phyloP scores from a whole-genome alignment of 2,888 invertebrate genomes.

The Deroplatys truncata region DNA sequence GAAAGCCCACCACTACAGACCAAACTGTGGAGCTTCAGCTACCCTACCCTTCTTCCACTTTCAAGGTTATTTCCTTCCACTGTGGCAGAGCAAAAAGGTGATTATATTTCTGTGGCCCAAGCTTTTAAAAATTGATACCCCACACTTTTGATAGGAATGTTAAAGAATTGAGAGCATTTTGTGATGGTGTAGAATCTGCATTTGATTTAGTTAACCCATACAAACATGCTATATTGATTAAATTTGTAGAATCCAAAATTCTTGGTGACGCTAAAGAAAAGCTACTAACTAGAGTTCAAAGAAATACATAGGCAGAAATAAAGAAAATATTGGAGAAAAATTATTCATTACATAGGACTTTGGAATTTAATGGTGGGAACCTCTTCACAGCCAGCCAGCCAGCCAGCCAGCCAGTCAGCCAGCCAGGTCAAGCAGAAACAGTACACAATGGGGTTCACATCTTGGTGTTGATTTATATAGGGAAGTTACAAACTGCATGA shows the following conservation, averaged over 20 bases:
- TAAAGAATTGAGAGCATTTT: neutral
- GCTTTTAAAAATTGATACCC: neutral
- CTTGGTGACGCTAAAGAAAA: neutral
- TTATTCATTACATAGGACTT: neutral
- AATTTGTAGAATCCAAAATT: conserved; percentile 17
- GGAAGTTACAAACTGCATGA: neutral
- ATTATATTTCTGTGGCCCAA: neutral
- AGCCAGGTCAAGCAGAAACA: neutral
- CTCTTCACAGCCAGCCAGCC: neutral
- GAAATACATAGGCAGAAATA: neutral
- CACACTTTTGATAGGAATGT: neutral
- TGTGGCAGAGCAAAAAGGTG: neutral
- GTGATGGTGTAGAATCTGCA: neutral
- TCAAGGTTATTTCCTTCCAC: neutral
- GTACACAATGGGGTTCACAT: neutral
- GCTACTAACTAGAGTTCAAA: neutral
- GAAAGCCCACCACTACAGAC: too few species aligned
- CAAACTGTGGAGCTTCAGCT: neutral
- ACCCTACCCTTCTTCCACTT: neutral
- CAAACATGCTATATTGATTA: neutral
- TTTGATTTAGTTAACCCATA: neutral
- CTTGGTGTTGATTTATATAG: neutral
- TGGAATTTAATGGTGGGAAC: neutral
- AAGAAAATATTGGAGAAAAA: neutral
- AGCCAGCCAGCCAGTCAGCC: too few species aligned